Conservation (phyloP, 1,140 invertebrate genomes). For the Homalodisca vitripennis region DNA sequence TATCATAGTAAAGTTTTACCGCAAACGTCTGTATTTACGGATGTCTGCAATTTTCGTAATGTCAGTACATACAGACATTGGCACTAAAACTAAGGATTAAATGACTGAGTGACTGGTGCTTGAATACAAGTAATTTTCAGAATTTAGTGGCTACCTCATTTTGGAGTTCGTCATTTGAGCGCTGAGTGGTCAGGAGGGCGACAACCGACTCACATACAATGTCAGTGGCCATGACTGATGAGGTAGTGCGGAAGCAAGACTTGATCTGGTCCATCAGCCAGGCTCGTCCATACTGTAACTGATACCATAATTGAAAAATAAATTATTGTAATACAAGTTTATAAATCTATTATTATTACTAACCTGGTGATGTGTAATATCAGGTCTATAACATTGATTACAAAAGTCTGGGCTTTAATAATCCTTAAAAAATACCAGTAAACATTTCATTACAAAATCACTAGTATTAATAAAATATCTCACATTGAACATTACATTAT, state of each 20-base stretch:
- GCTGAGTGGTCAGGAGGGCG: constrained; percentile 59
- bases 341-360: constrained; percentile 37
- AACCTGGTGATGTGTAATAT: not conserved
- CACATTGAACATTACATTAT: no score
- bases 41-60: no score
- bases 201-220: constrained; percentile 61
- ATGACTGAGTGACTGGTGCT: no score
- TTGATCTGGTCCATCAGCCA: constrained; percentile 59
- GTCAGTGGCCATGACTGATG: constrained; percentile 52
- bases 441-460: no score
- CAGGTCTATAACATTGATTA: not conserved
- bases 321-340: constrained; percentile 47
- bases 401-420: no score
- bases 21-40: no score
- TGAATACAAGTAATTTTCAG: no score
- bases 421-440: no score
- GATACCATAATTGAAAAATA: constrained; percentile 44
- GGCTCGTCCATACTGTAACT: constrained; percentile 55
- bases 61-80: no score
- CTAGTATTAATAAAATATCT: no score
- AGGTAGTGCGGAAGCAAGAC: constrained; percentile 46
- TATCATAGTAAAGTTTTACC: no score
- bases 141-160: constrained; percentile 68
- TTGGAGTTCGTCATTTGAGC: constrained; percentile 72
- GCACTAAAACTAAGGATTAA: no score